Percentiles rank a stretch among this genome's conserved stretches.
Evolutionary conservation across 92 coral and sea anemone genomes (phyloP).

Genomic region (Porites divaricata): DNA sequence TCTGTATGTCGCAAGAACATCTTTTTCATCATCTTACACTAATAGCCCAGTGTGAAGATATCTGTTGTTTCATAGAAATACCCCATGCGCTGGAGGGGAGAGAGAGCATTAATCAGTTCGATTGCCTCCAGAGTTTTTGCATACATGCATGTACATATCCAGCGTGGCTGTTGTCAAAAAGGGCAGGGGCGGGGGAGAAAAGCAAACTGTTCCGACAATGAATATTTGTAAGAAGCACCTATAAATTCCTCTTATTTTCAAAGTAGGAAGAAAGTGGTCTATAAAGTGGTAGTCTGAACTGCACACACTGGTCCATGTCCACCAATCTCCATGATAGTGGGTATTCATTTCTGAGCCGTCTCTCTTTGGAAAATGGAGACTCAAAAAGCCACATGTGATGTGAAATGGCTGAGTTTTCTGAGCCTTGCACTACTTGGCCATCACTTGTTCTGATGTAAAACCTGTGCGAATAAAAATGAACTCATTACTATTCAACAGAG

Average conservation of each 20-base stretch:
- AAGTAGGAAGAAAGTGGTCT: background rate
- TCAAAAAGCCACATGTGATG: slow-evolving; percentile 37
- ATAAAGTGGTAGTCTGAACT: slow-evolving; percentile 1
- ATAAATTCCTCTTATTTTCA: background rate
- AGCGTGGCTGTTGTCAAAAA: too few relatives aligned
- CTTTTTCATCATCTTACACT: too few relatives aligned
- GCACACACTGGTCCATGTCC: slow-evolving; percentile 25
- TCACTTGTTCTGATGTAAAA: slow-evolving; percentile 9
- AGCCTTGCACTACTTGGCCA: slow-evolving; percentile 5
- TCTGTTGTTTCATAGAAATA: too few relatives aligned
- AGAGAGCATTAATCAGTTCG: too few relatives aligned
- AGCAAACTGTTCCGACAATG: too few relatives aligned
- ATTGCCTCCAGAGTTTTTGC: too few relatives aligned
- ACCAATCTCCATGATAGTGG: slow-evolving; percentile 15
- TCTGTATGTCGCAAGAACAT: too few relatives aligned
- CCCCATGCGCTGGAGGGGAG: too few relatives aligned
- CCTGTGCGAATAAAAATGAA: background rate
- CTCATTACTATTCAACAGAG: background rate
- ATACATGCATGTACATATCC: too few relatives aligned
- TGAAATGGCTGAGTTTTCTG: background rate
- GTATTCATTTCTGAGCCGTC: background rate
- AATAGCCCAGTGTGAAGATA: too few relatives aligned
- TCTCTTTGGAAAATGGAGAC: slow-evolving; percentile 1
- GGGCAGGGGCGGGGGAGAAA: too few relatives aligned
- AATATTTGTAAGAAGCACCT: background rate